Base-by-base conservation (phyloP, 2,888 invertebrate species). In the Axea sp. region DNA sequence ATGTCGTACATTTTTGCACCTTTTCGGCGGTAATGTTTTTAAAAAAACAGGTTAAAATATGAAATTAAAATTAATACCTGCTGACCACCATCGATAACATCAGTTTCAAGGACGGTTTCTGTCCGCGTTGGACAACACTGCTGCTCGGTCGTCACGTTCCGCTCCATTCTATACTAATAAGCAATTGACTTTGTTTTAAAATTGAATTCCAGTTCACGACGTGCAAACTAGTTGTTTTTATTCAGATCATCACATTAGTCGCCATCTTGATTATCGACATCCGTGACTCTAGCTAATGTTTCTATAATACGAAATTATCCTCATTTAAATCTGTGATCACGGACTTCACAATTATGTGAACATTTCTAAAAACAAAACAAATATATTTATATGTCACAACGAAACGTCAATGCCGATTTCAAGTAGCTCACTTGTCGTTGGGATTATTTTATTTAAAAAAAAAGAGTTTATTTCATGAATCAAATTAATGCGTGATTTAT, bases 101-200 rank as follows among this genome's bases (percentile, higher is more conserved):
- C 84, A 47, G 77, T 77, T 57, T 84, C 81, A 60, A 82, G 72
- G 68, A 85, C 78, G 3, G 85, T 85, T 73, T 84, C 84, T 17
- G 86, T 87, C 67, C 85, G 86, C n/a, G 82, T 82, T 77, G 84
- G 86, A 53, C 82, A 82, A 30, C 82, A 78, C 12, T 83, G 78
- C 55, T 57, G 59, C n/a, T 73, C 73, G 3, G 17, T 60, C 3
- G 45, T 47, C 4, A 7, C 8, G 7, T 26, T 31, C 2, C 62
- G 59, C 24, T 71, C 69, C 69, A 71, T 71, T 35, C 8, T 7
- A n/a, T n/a, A n/a, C 6, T 6, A 15, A 39, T 28, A 6, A n/a
- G 3, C 7, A 5, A 17, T 24, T 1, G 7, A 28, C 7, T 14
- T 19, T 33, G 12, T 57, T 31, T 24, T 28, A 7, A 60, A 41